Evolutionary conservation across 30 jellyfish, hydroid and myxozoan species (phyloP), one percentile per base, ranked within the genome.

Genomic region (Aurelia sp.): DNA sequence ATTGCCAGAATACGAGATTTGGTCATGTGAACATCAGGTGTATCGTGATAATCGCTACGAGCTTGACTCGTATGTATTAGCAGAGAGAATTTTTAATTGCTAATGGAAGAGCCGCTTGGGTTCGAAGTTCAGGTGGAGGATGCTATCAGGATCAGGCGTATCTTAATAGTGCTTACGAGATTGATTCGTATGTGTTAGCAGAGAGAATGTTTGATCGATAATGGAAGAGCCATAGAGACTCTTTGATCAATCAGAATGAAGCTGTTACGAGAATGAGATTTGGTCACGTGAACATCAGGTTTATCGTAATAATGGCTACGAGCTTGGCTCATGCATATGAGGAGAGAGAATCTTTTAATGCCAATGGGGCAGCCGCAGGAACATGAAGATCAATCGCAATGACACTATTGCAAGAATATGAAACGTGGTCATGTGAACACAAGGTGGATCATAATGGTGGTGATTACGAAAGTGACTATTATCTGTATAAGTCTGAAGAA

Each of bases 11-110:
- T 4, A 31, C 12, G 93, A 84, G 61, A 73, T 72, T 84, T 84
- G 93, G 93, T 72, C 93, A 41, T 40, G 72, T 40, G 88, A 51
- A 16, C 66, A 33, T 11, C 40, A 47, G 16, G 30, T 63, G 35
- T 27, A 17, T 33, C 20, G 53, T 2, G 63, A 84, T 47, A 24
- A 33, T 15, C 78, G 88, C 0, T 72, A 84, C 66, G 93, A 72
- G 33, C 72, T 84, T 57, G 88, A 84, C 76, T 84, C 93, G n/a
- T 84, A 52, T 53, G 93, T 72, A 3, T 84, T 27, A 73, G 22
- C 10, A 64, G 66, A 20, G 35, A 38, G 33, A 19, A 12, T 19
- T 2, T 35, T 18, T 17, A 8, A 44, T 31, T 44, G 64, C 7
- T 7, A 16, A 13, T 70, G 13, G 22, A 27, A 70, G 17, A 35